Conservation (phyloP, 2,113 vertebrate genomes). For the Cairina moschata region DNA sequence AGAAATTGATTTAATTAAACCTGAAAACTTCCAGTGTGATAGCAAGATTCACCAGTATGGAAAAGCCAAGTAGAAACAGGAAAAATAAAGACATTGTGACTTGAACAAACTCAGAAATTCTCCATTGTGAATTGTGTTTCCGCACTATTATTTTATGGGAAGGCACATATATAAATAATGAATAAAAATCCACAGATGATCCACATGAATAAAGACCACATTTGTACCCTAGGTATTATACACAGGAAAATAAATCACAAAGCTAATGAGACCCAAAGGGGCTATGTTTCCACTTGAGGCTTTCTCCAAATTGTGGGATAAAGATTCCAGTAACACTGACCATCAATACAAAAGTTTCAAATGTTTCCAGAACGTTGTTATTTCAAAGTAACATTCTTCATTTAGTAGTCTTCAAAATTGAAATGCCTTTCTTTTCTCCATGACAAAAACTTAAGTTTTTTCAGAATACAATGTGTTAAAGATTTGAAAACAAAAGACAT, state of each 20-base stretch:
- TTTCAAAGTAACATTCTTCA: constrained; percentile 28
- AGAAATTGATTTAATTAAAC: not conserved
- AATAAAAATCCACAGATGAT: not conserved
- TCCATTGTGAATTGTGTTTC: not conserved
- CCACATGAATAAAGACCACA: not conserved
- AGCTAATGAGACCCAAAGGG: not conserved
- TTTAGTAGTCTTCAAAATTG: constrained; percentile 34
- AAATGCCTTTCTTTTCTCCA: constrained; percentile 55
- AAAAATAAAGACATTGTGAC: not conserved
- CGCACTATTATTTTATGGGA: not conserved
- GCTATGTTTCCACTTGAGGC: not conserved
- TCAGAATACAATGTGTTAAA: not conserved
- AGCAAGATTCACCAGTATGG: not conserved
- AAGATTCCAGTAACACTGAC: constrained; percentile 30
- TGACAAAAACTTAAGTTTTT: not conserved
- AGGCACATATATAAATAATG: not conserved
- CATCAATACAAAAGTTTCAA: constrained; percentile 4
- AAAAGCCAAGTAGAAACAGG: not conserved
- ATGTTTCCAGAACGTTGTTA: not conserved
- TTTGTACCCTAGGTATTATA: not conserved
- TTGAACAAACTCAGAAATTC: not conserved
- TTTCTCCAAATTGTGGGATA: not conserved
- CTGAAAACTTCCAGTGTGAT: not conserved
- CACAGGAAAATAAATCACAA: not conserved
- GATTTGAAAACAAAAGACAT: not conserved